A percentile compares a stretch with the other conserved stretches of the same genome.
Evolutionary conservation across 2,113 vertebrate genomes (phyloP).

Genomic region (Phaethon lepturus): DNA sequence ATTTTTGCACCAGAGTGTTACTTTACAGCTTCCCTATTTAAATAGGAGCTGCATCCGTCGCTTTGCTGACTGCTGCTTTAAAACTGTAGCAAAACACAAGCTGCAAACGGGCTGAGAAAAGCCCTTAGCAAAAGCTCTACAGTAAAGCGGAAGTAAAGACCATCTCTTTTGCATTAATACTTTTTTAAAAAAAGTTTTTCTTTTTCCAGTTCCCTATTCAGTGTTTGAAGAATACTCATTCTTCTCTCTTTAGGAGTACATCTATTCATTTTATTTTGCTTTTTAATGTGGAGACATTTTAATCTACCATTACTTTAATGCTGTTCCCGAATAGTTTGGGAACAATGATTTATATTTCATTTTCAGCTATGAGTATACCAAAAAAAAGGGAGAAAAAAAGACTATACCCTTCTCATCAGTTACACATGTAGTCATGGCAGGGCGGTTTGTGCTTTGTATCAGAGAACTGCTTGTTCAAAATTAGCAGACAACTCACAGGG

Average conservation of each 20-base stretch:
- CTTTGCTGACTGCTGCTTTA: constrained; percentile 1
- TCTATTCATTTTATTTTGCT: constrained; percentile 67
- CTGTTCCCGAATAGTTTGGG: constrained; percentile 31
- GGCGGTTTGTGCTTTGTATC: neutral
- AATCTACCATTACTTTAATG: constrained; percentile 60
- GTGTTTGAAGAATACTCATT: constrained; percentile 64
- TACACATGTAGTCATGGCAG: neutral
- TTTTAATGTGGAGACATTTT: constrained; percentile 60
- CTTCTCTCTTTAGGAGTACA: constrained; percentile 62
- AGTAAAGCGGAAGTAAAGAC: constrained; percentile 17
- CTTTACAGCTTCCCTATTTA: constrained; percentile 1
- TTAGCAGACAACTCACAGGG: neutral
- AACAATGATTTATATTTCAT: constrained; percentile 22
- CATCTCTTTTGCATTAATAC: constrained; percentile 64
- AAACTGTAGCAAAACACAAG: constrained; percentile 35
- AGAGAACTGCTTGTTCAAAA: neutral
- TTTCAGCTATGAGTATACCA: neutral
- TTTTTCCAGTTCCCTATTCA: constrained; percentile 49
- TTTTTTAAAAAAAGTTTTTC: neutral
- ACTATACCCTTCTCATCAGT: constrained; percentile 14
- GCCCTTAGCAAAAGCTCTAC: constrained; percentile 35
- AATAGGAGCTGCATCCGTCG: neutral
- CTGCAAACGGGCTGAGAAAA: constrained; percentile 27
- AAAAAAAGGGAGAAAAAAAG: neutral
- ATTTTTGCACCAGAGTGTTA: neutral